phyloP scores from a whole-genome alignment of 1,140 invertebrate genomes.

The Listronotus bonariensis region DNA sequence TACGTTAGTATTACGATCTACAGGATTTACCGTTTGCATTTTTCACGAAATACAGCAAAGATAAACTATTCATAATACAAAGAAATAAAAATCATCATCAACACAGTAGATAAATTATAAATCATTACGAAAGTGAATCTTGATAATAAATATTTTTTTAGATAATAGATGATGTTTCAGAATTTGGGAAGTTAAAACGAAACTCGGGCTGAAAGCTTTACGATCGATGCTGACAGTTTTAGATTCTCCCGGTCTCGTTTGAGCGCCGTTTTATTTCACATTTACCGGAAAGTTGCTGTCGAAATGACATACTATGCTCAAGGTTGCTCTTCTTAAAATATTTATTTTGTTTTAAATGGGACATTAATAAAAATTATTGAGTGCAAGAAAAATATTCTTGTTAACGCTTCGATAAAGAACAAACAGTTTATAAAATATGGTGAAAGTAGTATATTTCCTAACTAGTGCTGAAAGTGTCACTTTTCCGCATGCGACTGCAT shows the following conservation, averaged over 20 bases:
- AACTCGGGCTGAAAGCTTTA: constrained; percentile 54
- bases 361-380: constrained; percentile 8
- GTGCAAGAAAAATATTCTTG: too few relatives aligned
- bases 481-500: too few relatives aligned
- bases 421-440: too few relatives aligned
- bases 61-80: neutral
- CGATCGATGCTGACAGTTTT: constrained; percentile 55
- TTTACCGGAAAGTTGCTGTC: constrained; percentile 35
- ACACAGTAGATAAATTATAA: constrained; percentile 20
- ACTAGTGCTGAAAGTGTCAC: too few relatives aligned
- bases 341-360: constrained; percentile 26
- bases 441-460: too few relatives aligned
- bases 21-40: too few relatives aligned
- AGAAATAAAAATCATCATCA: constrained; percentile 2
- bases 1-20: too few relatives aligned
- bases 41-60: too few relatives aligned
- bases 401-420: too few relatives aligned
- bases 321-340: constrained; percentile 24
- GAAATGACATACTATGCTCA: constrained; percentile 34
- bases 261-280: constrained; percentile 39
- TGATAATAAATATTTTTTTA: constrained; percentile 43
- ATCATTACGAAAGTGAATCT: constrained; percentile 8
- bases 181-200: constrained; percentile 50
- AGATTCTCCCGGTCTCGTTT: constrained; percentile 45
- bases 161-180: constrained; percentile 41